Conservation (phyloP, 2,888 invertebrate species). For the Himalopsyche tibetana region DNA sequence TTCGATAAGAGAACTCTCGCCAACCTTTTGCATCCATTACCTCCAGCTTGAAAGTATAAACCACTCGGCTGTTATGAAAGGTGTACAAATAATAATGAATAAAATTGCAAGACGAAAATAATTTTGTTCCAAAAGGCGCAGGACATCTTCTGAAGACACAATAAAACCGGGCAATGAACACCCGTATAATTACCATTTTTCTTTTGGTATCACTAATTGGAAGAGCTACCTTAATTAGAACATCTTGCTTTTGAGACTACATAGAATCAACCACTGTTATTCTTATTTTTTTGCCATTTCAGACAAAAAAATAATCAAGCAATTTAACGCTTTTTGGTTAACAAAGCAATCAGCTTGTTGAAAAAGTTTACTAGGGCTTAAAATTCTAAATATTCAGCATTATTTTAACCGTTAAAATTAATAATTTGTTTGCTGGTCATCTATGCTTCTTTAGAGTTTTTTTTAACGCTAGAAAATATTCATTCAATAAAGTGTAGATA, state of each 20-base stretch:
- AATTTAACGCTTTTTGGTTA: background rate
- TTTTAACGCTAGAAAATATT: too few species aligned
- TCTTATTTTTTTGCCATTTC: background rate
- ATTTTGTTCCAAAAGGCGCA: conserved; percentile 40
- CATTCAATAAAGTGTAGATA: too few species aligned
- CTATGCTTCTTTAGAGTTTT: too few species aligned
- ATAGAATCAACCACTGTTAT: conserved; percentile 40
- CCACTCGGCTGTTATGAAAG: conserved; percentile 57
- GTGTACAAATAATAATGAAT: conserved; percentile 58
- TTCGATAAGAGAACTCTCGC: conserved; percentile 48
- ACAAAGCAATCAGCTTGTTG: conserved; percentile 14
- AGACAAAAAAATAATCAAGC: conserved; percentile 24
- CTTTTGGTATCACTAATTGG: conserved; percentile 58
- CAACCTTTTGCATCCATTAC: conserved; percentile 27
- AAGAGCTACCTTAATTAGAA: conserved; percentile 55
- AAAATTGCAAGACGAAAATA: conserved; percentile 54
- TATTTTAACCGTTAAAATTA: background rate
- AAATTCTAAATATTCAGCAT: background rate
- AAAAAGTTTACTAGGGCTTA: background rate
- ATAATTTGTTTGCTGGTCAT: background rate
- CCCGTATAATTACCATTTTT: conserved; percentile 47
- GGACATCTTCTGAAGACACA: conserved; percentile 54
- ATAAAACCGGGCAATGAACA: conserved; percentile 56
- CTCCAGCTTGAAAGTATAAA: conserved; percentile 49
- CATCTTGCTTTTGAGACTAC: conserved; percentile 49